Conservation (phyloP, 2,888 invertebrate genomes). For the Diploptera punctata region DNA sequence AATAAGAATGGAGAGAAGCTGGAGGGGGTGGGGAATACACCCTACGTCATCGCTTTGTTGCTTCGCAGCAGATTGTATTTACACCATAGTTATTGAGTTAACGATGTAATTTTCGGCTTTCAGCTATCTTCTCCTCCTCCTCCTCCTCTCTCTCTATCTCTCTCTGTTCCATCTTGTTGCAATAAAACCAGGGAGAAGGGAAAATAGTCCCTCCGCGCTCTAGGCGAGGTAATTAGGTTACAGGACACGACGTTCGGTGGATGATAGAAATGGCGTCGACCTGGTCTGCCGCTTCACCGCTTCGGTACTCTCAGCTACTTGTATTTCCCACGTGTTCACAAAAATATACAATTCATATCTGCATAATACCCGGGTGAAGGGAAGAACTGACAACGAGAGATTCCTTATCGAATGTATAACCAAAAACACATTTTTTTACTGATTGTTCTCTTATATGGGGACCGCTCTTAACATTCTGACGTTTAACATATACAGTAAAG, state of each 20-base stretch:
- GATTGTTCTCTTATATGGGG: too few species aligned
- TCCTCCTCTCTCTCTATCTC: neutral
- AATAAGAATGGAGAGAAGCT: constrained; percentile 4
- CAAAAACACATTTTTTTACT: too few species aligned
- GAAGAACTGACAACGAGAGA: too few species aligned
- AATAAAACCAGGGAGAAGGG: constrained; percentile 16
- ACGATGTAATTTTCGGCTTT: constrained; percentile 26
- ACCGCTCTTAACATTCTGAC: too few species aligned
- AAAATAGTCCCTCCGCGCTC: constrained; percentile 31
- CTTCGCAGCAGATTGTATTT: constrained; percentile 4
- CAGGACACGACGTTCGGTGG: neutral
- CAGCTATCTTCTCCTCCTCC: constrained; percentile 9
- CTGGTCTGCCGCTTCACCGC: neutral
- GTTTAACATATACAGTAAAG: too few species aligned
- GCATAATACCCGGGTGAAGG: too few species aligned
- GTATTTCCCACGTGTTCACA: too few species aligned
- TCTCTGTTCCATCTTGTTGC: constrained; percentile 8
- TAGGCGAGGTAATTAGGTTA: constrained; percentile 31
- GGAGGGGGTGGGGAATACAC: too few species aligned
- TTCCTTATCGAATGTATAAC: too few species aligned
- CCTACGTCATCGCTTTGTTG: constrained; percentile 1
- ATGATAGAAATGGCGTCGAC: neutral
- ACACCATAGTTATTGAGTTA: constrained; percentile 28
- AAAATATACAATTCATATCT: too few species aligned
- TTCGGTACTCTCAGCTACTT: too few species aligned